These are phyloP conservation scores for Glossophaga mutica DNA, from an alignment of 2,797 vertebrate genomes.

Conservation along the genomic window DNA sequence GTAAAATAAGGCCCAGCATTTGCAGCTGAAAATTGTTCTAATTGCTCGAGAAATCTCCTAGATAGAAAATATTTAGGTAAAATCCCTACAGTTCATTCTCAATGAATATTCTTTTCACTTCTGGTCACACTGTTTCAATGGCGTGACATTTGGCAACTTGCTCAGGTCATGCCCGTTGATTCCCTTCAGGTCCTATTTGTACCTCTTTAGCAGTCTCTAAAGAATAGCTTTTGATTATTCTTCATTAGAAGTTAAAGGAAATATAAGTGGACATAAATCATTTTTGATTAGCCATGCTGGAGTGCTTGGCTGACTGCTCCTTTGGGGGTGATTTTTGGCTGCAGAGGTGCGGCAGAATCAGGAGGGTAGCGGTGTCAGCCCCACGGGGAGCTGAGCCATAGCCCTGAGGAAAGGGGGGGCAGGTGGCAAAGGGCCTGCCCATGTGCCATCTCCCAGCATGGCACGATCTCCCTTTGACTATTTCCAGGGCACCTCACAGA, in stretches of 20 bases:
- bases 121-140: neutral
- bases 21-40: conserved; percentile 33
- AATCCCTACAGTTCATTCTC: neutral
- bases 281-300: conserved; percentile 55
- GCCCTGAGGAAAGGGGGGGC: neutral
- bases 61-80: conserved; percentile 46
- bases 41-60: conserved; percentile 47
- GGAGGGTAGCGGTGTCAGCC: neutral
- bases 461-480: neutral
- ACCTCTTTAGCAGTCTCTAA: conserved; percentile 52
- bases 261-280: conserved; percentile 59
- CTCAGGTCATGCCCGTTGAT: conserved; percentile 23
- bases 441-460: rapidly evolving
- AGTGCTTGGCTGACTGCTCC: neutral
- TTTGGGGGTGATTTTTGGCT: neutral
- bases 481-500: neutral
- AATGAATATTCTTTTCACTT: conserved; percentile 32
- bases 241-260: conserved; percentile 71
- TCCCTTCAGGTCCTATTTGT: conserved; percentile 43
- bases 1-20: conserved; percentile 23
- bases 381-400: neutral
- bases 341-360: neutral
- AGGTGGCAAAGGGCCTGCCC: neutral
- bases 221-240: conserved; percentile 65
- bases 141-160: conserved; percentile 53